These are phyloP conservation scores for Drosophila colorata DNA, from an alignment of 2,888 invertebrate species.

Conservation along the genomic window DNA sequence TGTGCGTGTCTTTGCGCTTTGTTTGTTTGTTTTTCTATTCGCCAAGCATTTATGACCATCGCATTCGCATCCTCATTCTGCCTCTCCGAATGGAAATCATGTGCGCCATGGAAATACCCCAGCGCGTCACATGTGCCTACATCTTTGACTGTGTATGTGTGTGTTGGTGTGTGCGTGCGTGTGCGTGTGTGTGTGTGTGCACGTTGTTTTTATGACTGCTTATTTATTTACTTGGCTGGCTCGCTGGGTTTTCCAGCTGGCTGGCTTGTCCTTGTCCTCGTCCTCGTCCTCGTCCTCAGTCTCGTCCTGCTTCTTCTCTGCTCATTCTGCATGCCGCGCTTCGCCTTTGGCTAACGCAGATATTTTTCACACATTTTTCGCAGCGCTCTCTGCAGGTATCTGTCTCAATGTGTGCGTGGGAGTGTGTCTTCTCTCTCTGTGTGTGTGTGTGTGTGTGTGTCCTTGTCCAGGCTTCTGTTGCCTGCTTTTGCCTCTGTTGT, in stretches of 20 bases:
- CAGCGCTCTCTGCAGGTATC: slow-evolving; percentile 37
- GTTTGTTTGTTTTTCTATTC: slow-evolving; percentile 53
- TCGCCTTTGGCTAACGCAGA: slow-evolving; percentile 64
- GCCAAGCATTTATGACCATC: slow-evolving; percentile 69
- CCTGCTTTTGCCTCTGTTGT: slow-evolving; percentile 43
- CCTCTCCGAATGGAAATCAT: slow-evolving; percentile 58
- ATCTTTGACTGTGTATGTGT: neutral
- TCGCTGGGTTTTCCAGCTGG: slow-evolving; percentile 77
- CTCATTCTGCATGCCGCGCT: slow-evolving; percentile 40
- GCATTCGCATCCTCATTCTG: slow-evolving; percentile 20
- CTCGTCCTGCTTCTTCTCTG: slow-evolving; percentile 2
- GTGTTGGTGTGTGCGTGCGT: slow-evolving; percentile 4
- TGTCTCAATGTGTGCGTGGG: slow-evolving; percentile 12
- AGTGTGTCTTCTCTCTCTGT: slow-evolving; percentile 15
- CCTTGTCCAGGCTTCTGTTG: slow-evolving; percentile 31
- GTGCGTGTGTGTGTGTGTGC: slow-evolving; percentile 19
- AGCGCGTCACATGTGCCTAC: slow-evolving; percentile 25
- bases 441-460: slow-evolving; percentile 19
- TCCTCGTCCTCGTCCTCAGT: slow-evolving; percentile 28
- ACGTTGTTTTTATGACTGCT: slow-evolving; percentile 76
- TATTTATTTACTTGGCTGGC: slow-evolving; percentile 76
- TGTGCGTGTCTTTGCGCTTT: slow-evolving; percentile 5
- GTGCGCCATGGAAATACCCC: slow-evolving; percentile 68
- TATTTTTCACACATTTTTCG: slow-evolving; percentile 72
- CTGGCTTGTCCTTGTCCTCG: slow-evolving; percentile 55